Evolutionary conservation across 2,888 invertebrate species (phyloP).

Genomic region (Conops quadrifasciatus): DNA sequence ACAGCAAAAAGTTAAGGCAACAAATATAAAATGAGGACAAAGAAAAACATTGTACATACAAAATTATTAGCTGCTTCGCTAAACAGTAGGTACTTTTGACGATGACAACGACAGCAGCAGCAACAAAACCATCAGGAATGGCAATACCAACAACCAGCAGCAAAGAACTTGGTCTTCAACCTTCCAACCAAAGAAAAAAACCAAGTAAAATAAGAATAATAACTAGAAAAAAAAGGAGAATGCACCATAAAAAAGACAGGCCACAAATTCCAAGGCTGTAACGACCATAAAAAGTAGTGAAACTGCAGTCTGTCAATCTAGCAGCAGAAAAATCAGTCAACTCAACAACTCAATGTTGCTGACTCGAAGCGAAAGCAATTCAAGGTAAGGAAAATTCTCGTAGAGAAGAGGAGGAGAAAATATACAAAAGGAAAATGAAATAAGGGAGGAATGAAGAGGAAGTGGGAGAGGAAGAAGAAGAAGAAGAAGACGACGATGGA

Average conservation of each 20-base stretch:
- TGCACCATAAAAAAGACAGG: not conserved
- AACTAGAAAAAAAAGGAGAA: not conserved
- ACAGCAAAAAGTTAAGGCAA: constrained; percentile 9
- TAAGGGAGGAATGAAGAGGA: too few relatives aligned
- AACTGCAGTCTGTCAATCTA: constrained; percentile 23
- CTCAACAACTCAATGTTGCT: constrained; percentile 29
- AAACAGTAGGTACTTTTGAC: constrained; percentile 41
- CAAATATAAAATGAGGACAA: not conserved
- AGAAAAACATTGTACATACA: constrained; percentile 41
- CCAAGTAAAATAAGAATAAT: not conserved
- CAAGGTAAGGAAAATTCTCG: not conserved
- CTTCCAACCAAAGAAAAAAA: too few relatives aligned
- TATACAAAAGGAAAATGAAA: not conserved
- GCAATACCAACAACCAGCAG: too few relatives aligned
- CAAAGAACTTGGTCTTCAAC: too few relatives aligned
- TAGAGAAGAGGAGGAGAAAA: not conserved
- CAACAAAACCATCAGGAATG: not conserved
- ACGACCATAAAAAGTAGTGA: constrained; percentile 6
- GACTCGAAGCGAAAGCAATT: constrained; percentile 1
- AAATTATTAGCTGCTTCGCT: constrained; percentile 46
- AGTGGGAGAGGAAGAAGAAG: not conserved
- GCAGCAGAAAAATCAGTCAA: constrained; percentile 19
- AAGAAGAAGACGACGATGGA: not conserved
- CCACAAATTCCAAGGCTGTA: not conserved
- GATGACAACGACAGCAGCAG: not conserved